A percentile compares a stretch with the other conserved stretches of the same genome.
Evolutionary conservation across 2,797 vertebrate species (phyloP).

Genomic region (Pseudochirops corinnae): DNA sequence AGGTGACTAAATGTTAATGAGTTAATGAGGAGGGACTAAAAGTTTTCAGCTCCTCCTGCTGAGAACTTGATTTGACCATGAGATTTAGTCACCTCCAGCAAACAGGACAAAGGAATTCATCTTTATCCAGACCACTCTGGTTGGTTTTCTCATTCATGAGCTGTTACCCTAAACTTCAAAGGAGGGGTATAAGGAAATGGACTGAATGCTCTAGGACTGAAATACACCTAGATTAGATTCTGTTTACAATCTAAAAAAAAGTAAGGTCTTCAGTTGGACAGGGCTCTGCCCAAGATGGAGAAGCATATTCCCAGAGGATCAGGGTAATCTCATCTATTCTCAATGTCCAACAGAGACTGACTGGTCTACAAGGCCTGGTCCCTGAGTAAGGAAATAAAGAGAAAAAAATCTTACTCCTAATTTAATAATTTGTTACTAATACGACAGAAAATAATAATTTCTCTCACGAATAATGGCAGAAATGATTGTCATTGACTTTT

Average conservation of each 20-base stretch:
- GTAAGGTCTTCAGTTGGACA: neutral
- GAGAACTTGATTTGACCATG: neutral
- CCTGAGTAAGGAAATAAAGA: neutral
- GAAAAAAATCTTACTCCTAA: neutral
- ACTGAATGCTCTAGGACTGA: neutral
- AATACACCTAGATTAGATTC: neutral
- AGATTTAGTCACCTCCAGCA: neutral
- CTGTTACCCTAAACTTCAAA: neutral
- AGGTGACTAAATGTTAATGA: neutral
- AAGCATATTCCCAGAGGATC: neutral
- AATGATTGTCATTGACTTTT: neutral
- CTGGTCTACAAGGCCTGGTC: neutral
- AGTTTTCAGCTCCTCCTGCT: neutral
- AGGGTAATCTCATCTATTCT: neutral
- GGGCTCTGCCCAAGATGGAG: too few species aligned
- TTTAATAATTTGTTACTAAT: neutral
- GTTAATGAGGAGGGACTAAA: neutral
- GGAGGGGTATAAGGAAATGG: neutral
- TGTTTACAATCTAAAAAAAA: neutral
- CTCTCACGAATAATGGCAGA: neutral
- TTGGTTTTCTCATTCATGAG: neutral
- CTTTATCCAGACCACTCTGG: neutral
- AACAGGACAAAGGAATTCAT: neutral
- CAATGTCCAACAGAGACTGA: neutral
- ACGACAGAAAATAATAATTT: neutral